Evolutionary conservation across 92 coral and sea anemone species (phyloP).

Genomic region (Palythoa grandis): DNA sequence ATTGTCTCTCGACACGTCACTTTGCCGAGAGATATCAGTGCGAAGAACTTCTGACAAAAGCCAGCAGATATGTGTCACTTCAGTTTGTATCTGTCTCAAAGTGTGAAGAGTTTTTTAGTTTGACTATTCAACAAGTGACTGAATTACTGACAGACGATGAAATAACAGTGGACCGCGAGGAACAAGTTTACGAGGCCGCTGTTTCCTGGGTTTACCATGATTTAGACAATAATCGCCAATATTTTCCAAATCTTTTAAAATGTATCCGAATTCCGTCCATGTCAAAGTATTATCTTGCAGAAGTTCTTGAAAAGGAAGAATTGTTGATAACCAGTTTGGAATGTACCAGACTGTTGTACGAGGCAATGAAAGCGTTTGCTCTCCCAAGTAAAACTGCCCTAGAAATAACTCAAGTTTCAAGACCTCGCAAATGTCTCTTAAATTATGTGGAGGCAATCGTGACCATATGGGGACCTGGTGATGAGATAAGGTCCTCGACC

Average conservation of each 20-base stretch:
- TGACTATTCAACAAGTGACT: conserved; percentile 65
- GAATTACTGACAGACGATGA: conserved; percentile 82
- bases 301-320: conserved; percentile 78
- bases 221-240: conserved; percentile 52
- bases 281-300: conserved; percentile 80
- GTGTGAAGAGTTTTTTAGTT: conserved; percentile 78
- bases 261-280: conserved; percentile 82
- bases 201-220: conserved; percentile 91
- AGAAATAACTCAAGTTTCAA: conserved; percentile 51
- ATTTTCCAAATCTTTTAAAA: conserved; percentile 69
- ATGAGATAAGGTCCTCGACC: conserved; percentile 91
- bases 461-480: conserved; percentile 97
- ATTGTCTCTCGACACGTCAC: conserved; percentile 85
- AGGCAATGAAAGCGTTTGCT: conserved; percentile 84
- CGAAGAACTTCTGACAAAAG: conserved; percentile 66
- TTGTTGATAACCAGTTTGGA: conserved; percentile 67
- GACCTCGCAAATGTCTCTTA: conserved; percentile 63
- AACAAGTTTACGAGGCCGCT: conserved; percentile 89
- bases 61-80: conserved; percentile 74
- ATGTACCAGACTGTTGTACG: conserved; percentile 76
- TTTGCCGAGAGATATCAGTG: conserved; percentile 92
- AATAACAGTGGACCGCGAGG: conserved; percentile 75
- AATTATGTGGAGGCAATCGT: conserved; percentile 80
- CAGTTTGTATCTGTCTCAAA: conserved; percentile 86
- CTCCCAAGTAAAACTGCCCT: conserved; percentile 41